Evolutionary conservation across 2,888 invertebrate genomes (phyloP).

Genomic region (Nineta flava): DNA sequence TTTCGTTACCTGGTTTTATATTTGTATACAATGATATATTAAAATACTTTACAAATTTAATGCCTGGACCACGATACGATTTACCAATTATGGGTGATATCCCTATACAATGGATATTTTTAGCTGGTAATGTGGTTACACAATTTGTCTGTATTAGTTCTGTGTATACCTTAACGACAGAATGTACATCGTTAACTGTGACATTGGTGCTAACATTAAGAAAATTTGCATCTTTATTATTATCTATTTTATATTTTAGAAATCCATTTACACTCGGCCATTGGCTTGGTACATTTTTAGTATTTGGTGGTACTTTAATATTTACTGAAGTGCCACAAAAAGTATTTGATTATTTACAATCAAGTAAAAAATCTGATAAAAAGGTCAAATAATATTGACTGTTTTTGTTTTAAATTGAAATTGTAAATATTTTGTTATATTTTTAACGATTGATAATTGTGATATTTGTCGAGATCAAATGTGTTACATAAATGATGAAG

Average conservation of each 20-base stretch:
- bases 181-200: conserved; percentile 85
- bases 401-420: no score
- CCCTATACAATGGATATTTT: conserved; percentile 61
- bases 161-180: conserved; percentile 86
- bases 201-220: conserved; percentile 90
- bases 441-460: no score
- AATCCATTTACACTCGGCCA: conserved; percentile 87
- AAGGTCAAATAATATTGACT: background rate
- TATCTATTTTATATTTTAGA: conserved; percentile 87
- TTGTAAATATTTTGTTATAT: no score
- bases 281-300: conserved; percentile 78
- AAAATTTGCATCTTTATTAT: conserved; percentile 88
- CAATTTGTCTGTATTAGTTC: conserved; percentile 85
- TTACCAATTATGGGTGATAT: conserved; percentile 43
- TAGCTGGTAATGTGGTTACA: conserved; percentile 69
- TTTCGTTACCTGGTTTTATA: conserved; percentile 81
- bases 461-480: no score
- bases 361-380: background rate
- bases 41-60: conserved; percentile 57
- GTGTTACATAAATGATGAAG: no score
- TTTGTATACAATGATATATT: conserved; percentile 62
- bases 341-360: background rate
- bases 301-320: conserved; percentile 84
- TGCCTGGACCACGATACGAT: conserved; percentile 38
- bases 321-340: conserved; percentile 55